These are phyloP conservation scores for Blastobasis lacticolella DNA, from an alignment of 2,888 invertebrate species.

Conservation along the genomic window DNA sequence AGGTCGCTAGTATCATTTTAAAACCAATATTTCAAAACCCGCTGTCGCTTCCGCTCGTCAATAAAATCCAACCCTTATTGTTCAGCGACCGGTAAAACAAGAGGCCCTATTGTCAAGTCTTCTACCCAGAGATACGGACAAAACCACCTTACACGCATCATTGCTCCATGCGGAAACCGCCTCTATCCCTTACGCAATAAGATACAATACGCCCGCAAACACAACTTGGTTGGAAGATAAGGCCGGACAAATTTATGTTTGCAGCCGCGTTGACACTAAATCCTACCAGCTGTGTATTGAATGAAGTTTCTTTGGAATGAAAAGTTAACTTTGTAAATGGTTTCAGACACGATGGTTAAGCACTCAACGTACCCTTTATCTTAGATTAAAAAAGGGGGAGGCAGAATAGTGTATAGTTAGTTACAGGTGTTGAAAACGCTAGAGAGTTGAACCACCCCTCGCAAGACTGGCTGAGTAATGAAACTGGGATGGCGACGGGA, in stretches of 20 bases:
- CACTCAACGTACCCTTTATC: constrained; percentile 70
- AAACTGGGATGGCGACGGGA: too few species aligned
- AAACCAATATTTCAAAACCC: neutral
- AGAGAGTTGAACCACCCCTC: constrained; percentile 8
- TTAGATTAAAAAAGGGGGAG: constrained; percentile 65
- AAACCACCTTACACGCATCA: constrained; percentile 22
- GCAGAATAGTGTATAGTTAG: constrained; percentile 21
- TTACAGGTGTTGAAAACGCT: constrained; percentile 27
- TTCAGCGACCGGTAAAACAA: constrained; percentile 65
- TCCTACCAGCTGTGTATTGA: too few species aligned
- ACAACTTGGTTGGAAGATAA: constrained; percentile 25
- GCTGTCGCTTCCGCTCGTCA: constrained; percentile 5
- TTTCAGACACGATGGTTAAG: constrained; percentile 54
- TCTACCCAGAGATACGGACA: constrained; percentile 53
- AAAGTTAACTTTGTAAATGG: constrained; percentile 21
- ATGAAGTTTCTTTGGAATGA: constrained; percentile 3
- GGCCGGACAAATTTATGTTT: constrained; percentile 20
- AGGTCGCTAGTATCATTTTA: too few species aligned
- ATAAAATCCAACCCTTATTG: constrained; percentile 21
- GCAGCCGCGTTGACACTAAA: neutral
- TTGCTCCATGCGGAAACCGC: constrained; percentile 15
- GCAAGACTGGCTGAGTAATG: too few species aligned
- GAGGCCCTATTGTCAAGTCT: constrained; percentile 61
- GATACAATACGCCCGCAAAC: constrained; percentile 7
- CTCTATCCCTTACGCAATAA: constrained; percentile 12